Percentiles rank a stretch among this genome's conserved stretches.
Evolutionary conservation across 2,113 vertebrate genomes (phyloP).

Genomic region (Hemiscyllium ocellatum): DNA sequence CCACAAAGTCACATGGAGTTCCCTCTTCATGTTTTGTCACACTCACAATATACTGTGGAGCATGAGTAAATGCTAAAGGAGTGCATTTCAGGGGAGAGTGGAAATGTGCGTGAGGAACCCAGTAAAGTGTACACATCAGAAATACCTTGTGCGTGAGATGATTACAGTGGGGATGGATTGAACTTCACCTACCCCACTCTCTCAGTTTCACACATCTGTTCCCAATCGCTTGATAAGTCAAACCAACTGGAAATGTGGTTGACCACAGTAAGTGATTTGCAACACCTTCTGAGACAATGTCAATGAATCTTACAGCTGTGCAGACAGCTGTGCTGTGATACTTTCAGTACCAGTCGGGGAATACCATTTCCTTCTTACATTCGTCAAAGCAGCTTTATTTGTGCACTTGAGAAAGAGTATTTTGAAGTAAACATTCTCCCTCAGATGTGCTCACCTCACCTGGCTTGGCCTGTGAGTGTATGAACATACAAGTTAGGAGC

Average conservation of each 20-base stretch:
- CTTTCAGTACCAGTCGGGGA: not conserved
- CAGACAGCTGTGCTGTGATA: not conserved
- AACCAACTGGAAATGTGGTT: not conserved
- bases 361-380: not conserved
- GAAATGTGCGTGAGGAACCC: too few relatives aligned
- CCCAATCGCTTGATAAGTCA: not conserved
- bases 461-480: not conserved
- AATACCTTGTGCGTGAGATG: too few relatives aligned
- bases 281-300: not conserved
- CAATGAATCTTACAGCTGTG: not conserved
- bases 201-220: not conserved
- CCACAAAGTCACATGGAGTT: too few relatives aligned
- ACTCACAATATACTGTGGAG: too few relatives aligned
- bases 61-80: too few relatives aligned
- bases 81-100: too few relatives aligned
- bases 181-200: too few relatives aligned
- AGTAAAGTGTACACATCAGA: too few relatives aligned
- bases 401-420: not conserved
- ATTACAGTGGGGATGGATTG: too few relatives aligned
- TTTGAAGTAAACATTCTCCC: not conserved
- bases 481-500: too few relatives aligned
- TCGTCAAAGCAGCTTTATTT: not conserved
- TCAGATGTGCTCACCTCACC: not conserved
- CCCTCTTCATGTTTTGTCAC: too few relatives aligned
- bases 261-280: not conserved